phyloP scores from a whole-genome alignment of 2,797 vertebrate species.

The Apogon hyalosoma region DNA sequence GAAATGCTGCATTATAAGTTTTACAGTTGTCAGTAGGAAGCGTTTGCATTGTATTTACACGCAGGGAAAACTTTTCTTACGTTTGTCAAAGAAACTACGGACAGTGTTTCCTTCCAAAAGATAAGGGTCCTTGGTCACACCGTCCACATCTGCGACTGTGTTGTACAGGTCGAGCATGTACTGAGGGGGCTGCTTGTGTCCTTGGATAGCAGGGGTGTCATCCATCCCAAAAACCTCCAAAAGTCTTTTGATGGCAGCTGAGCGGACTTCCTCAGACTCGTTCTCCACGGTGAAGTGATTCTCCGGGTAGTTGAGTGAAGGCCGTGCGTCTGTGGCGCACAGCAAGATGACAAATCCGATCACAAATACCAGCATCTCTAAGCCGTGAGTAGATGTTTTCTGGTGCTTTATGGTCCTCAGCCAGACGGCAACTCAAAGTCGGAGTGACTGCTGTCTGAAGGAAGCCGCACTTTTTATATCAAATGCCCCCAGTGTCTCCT shows the following conservation, averaged over 20 bases:
- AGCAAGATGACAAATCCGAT: constrained; percentile 59
- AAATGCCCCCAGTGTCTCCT: constrained; percentile 51
- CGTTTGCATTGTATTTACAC: no score
- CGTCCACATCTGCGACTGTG: constrained; percentile 89
- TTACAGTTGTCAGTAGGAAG: neutral
- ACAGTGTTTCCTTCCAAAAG: constrained; percentile 91
- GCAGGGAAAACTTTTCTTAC: constrained; percentile 75
- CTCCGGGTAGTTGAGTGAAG: constrained; percentile 61
- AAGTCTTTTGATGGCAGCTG: constrained; percentile 88
- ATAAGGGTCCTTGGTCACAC: constrained; percentile 89
- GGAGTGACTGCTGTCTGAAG: constrained; percentile 61
- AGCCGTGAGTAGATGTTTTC: constrained; percentile 1
- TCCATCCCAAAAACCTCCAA: constrained; percentile 93
- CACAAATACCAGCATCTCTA: constrained; percentile 72
- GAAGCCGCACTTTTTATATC: constrained; percentile 79
- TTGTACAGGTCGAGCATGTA: constrained; percentile 95
- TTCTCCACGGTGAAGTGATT: constrained; percentile 56
- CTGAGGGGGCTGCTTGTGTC: constrained; percentile 88
- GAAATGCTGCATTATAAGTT: neutral
- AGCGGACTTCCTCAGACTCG: constrained; percentile 73
- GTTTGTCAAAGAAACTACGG: constrained; percentile 92
- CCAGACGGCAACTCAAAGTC: constrained; percentile 36
- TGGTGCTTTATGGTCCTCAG: constrained; percentile 10
- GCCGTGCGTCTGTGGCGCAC: constrained; percentile 53
- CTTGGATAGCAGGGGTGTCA: constrained; percentile 82